Evolutionary conservation across 2,113 vertebrate species (phyloP), one percentile per base, ranked within the genome.

Genomic region (Chaenogobius annularis): DNA sequence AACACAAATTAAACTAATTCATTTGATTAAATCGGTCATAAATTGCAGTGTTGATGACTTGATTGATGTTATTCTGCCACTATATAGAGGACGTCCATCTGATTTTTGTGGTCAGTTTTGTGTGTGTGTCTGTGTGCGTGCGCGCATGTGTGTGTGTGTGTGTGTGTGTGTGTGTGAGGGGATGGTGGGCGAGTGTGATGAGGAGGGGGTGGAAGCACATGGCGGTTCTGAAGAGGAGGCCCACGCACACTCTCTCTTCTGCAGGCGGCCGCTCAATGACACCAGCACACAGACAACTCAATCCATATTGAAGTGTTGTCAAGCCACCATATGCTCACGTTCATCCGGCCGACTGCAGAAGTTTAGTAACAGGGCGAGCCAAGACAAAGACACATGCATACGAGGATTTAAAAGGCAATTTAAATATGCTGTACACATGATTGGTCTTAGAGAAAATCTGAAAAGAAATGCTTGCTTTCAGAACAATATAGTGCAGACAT

Each of bases 201-300:
- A 73, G 70, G 19, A 75, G 74, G 83, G 84, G 83, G 82, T 81
- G 84, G 81, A 90, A 88, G 84, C 84, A 89, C 83, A 91, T 89
- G 89, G 91, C 87, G 90, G 66, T 54, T 83, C 83, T 90, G 87
- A 90, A 91, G 85, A 83, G 88, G 84, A 73, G 84, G 81, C 91
- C 90, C 87, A 91, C 84, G 80, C 90, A 90, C 77, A 87, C 83
- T 79, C 82, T 87, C 85, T 55, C 54, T 55, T 80, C 82, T 90
- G 73, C 84, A 86, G 88, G 87, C 77, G 76, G 87, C 87, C 79
- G 86, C 73, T 85, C 83, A 87, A 76, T 82, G 84, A 88, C 74
- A 65, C 72, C 71, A 54, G 69, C 73, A 66, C 1, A 1, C 73
- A 77, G 77, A 70, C 82, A 74, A 63, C 79, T 74, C 64, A 56